A percentile compares a stretch with the other conserved stretches of the same genome.
Conservation (phyloP, 2,888 invertebrate genomes). For the Hirtodrosophila alboralis region DNA sequence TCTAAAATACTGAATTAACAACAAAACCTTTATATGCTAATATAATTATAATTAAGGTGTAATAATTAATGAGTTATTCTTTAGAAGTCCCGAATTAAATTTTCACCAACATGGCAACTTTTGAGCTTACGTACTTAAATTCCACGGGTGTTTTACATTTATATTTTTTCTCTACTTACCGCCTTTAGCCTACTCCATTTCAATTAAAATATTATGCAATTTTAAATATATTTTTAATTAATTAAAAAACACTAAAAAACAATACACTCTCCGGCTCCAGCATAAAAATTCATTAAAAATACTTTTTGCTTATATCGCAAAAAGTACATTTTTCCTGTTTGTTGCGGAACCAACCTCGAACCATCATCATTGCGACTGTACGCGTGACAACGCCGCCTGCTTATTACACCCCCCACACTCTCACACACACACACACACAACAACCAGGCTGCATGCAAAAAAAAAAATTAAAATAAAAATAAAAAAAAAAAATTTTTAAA, state of each 20-base stretch:
- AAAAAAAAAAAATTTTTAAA: slow-evolving; percentile 30
- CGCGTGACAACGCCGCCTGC: slow-evolving; percentile 74
- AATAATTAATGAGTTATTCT: too few relatives aligned
- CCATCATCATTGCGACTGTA: slow-evolving; percentile 24
- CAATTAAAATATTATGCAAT: slow-evolving; percentile 72
- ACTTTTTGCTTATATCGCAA: slow-evolving; percentile 69
- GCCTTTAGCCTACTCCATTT: slow-evolving; percentile 40
- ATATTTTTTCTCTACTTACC: slow-evolving; percentile 1
- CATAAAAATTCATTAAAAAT: slow-evolving; percentile 75
- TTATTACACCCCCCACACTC: slow-evolving; percentile 54
- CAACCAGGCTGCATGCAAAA: slow-evolving; percentile 20
- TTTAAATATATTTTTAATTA: slow-evolving; percentile 74
- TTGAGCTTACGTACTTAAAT: slow-evolving; percentile 4
- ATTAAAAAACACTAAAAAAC: slow-evolving; percentile 72
- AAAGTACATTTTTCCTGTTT: slow-evolving; percentile 68
- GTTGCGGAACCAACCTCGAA: slow-evolving; percentile 45
- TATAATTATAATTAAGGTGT: neutral
- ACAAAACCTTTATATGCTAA: too few relatives aligned
- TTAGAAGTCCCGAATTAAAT: too few relatives aligned
- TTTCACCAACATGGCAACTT: neutral
- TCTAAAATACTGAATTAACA: too few relatives aligned
- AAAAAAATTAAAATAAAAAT: slow-evolving; percentile 9
- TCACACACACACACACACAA: slow-evolving; percentile 6
- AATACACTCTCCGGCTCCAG: slow-evolving; percentile 49
- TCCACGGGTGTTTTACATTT: slow-evolving; percentile 14